These are phyloP conservation scores for Acanthornis magna DNA, from an alignment of 2,797 vertebrate genomes.

Conservation along the genomic window DNA sequence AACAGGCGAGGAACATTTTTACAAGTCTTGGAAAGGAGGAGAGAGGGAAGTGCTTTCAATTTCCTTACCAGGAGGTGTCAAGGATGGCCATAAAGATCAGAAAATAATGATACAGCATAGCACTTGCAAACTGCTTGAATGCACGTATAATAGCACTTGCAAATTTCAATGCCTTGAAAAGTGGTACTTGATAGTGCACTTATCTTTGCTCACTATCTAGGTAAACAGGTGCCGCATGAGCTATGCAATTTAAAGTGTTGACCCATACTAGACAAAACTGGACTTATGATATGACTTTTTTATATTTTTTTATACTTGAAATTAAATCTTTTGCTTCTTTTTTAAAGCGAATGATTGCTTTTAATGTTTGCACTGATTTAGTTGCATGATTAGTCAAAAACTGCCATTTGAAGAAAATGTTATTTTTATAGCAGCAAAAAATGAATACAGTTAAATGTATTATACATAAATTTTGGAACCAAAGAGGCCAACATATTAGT, in stretches of 20 bases:
- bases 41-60: conserved; percentile 50
- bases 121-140: conserved; percentile 86
- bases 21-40: conserved; percentile 40
- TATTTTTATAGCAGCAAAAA: conserved; percentile 99
- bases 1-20: conserved; percentile 28
- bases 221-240: conserved; percentile 91
- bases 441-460: conserved; percentile 95
- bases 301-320: conserved; percentile 99
- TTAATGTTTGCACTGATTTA: conserved; percentile 99
- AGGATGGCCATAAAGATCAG: conserved; percentile 69
- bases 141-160: conserved; percentile 95
- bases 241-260: conserved; percentile 98
- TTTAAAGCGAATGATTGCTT: conserved; percentile 98
- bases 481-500: conserved; percentile 96
- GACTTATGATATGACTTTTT: conserved; percentile 86
- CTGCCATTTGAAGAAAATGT: conserved; percentile 94
- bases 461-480: conserved; percentile 98
- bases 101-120: conserved; percentile 80
- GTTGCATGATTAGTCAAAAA: conserved; percentile 93
- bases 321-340: conserved; percentile 98
- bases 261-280: conserved; percentile 87
- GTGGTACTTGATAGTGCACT: conserved; percentile 84
- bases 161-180: conserved; percentile 91
- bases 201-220: conserved; percentile 80
- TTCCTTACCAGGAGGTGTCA: conserved; percentile 66